Evolutionary conservation across 2,113 vertebrate species (phyloP).

Genomic region (Lophochroa leadbeateri): DNA sequence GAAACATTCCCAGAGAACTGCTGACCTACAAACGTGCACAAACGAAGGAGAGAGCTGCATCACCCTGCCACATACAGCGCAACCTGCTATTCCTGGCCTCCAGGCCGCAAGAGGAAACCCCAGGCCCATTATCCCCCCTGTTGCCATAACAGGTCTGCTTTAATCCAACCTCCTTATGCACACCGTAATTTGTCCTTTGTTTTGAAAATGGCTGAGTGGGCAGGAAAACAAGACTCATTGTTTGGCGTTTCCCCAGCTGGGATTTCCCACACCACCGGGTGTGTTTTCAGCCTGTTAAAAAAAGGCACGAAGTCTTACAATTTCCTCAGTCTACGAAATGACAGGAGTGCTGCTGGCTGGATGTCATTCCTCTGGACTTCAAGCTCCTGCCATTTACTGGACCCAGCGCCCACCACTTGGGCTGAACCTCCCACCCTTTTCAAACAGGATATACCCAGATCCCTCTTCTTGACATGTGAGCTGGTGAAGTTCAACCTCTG

Average conservation of each 20-base stretch:
- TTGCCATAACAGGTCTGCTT: neutral
- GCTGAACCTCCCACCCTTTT: neutral
- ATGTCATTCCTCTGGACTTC: neutral
- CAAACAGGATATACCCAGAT: neutral
- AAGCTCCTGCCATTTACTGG: neutral
- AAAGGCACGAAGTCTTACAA: neutral
- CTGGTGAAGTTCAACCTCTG: neutral
- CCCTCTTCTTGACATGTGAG: neutral
- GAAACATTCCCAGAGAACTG: neutral
- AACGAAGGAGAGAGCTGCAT: accelerated
- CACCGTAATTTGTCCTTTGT: neutral
- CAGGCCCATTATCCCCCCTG: neutral
- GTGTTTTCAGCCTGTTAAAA: neutral
- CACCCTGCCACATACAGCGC: neutral
- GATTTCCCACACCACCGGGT: neutral
- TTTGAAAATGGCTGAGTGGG: neutral
- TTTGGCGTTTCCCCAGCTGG: neutral
- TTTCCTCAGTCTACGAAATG: neutral
- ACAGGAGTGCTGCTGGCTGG: neutral
- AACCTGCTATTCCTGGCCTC: neutral
- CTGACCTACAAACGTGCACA: neutral
- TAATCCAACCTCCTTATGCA: neutral
- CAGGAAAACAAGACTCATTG: neutral
- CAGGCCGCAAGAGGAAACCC: neutral
- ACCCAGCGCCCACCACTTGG: neutral